Evolutionary conservation across 2,797 vertebrate species (phyloP), one percentile per base, ranked within the genome.

Genomic region (Danio jaintianensis): DNA sequence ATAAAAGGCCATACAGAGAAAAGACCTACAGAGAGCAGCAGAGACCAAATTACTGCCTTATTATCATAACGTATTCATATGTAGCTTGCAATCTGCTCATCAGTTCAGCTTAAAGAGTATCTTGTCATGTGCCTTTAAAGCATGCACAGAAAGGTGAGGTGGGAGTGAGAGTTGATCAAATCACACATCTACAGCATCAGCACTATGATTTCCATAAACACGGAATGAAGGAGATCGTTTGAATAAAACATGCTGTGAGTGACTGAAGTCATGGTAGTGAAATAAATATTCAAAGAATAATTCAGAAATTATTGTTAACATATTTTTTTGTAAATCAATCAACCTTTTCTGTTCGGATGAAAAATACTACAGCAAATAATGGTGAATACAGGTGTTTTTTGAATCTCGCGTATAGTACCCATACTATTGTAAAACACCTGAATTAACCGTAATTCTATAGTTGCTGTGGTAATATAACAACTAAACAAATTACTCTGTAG

Each of bases 111-210:
- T 67, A 15, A 38, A 38, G 22, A 42, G 11, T 71, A 45, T 53
- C 48, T 48, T 56, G 11, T 72, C 50, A 47, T 20, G 22, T 58
- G 43, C 15, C 22, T 58, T 48, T 64, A 78, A 56, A 79, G 56
- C 47, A 79, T 64, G 20, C 20, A 45, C 52, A 53, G 38, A 36
- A 63, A 13, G 15, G n/a, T 42, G 36, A 71, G 20, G 47, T 52
- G 47, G 29, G 55, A 52, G 13, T 53, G 40, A 15, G 62, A 53
- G 20, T 79, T 79, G 52, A 78, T 82, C 68, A 72, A 36, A 71
- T 13, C n/a, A 22, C 43, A 59, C 53, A 78, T 78, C 75, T 73
- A 66, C 12, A 71, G 20, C 61, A 63, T 82, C 81, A 78, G 75
- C 68, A 78, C 43, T 50, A 9, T 52, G 29, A 63, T 71, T 78